A percentile compares a stretch with the other conserved stretches of the same genome.
Evolutionary conservation across 2,113 vertebrate genomes (phyloP).

Genomic region (Brachionichthys hirsutus): DNA sequence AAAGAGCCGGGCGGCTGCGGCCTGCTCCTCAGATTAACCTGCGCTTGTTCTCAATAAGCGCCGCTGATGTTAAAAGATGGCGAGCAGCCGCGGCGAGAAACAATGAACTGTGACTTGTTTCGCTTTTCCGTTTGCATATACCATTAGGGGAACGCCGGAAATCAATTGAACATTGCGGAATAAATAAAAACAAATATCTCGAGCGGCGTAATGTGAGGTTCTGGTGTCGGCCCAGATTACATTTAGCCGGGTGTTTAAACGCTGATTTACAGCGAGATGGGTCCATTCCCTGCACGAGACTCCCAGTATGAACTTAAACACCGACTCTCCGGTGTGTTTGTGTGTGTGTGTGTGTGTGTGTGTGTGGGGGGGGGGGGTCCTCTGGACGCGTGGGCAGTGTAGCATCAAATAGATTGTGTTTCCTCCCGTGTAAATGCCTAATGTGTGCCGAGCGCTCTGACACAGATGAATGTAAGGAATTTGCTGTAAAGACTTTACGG

Average conservation of each 20-base stretch:
- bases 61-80: slow-evolving; percentile 66
- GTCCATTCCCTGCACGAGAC: slow-evolving; percentile 55
- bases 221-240: slow-evolving; percentile 72
- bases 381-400: slow-evolving; percentile 77
- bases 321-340: slow-evolving; percentile 69
- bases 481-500: slow-evolving; percentile 78
- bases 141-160: slow-evolving; percentile 65
- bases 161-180: slow-evolving; percentile 66
- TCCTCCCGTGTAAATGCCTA: slow-evolving; percentile 80
- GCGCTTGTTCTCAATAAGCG: slow-evolving; percentile 70
- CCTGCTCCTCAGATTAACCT: slow-evolving; percentile 75
- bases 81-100: slow-evolving; percentile 6
- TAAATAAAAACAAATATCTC: slow-evolving; percentile 76
- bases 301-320: slow-evolving; percentile 73
- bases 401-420: slow-evolving; percentile 83
- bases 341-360: too few relatives aligned
- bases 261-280: slow-evolving; percentile 74
- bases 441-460: slow-evolving; percentile 75
- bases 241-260: slow-evolving; percentile 71
- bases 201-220: slow-evolving; percentile 46
- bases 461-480: slow-evolving; percentile 81
- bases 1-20: slow-evolving; percentile 61
- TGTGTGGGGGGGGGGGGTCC: slow-evolving; percentile 70
- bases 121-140: slow-evolving; percentile 66
- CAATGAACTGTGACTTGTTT: slow-evolving; percentile 60